Evolutionary conservation across 2,888 invertebrate species (phyloP).

Genomic region (Philaethria dido): DNA sequence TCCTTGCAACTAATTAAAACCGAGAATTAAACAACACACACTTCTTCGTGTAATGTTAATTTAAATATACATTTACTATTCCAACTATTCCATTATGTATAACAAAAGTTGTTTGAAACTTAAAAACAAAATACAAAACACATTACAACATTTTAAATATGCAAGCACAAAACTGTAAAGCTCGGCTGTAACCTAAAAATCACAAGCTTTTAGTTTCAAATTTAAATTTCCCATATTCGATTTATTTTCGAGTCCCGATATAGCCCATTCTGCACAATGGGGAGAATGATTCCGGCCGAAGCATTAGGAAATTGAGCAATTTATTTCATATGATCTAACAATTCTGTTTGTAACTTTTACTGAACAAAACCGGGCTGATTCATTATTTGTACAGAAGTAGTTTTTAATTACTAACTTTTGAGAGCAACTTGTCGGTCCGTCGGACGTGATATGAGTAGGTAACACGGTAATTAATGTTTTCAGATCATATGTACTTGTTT

Average conservation of each 20-base stretch:
- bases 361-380: conserved; percentile 24
- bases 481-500: conserved; percentile 4
- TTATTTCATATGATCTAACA: conserved; percentile 29
- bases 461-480: conserved; percentile 14
- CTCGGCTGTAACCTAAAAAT: conserved; percentile 3
- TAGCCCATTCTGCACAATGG: conserved; percentile 21
- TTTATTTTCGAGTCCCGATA: conserved; percentile 26
- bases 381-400: conserved; percentile 31
- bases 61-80: no score
- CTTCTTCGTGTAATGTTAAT: no score
- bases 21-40: not conserved
- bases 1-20: no score
- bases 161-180: not conserved
- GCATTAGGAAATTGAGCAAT: conserved; percentile 34
- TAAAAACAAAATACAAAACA: not conserved
- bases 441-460: conserved; percentile 34
- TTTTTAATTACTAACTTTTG: conserved; percentile 46
- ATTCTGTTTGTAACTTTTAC: conserved; percentile 20
- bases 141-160: not conserved
- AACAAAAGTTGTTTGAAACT: not conserved
- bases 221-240: conserved; percentile 26
- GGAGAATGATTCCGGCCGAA: conserved; percentile 21
- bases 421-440: conserved; percentile 32
- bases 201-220: conserved; percentile 24
- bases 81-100: not conserved